Base-by-base conservation (phyloP, 2,888 invertebrate genomes). In the Agriopis aurantiaria region DNA sequence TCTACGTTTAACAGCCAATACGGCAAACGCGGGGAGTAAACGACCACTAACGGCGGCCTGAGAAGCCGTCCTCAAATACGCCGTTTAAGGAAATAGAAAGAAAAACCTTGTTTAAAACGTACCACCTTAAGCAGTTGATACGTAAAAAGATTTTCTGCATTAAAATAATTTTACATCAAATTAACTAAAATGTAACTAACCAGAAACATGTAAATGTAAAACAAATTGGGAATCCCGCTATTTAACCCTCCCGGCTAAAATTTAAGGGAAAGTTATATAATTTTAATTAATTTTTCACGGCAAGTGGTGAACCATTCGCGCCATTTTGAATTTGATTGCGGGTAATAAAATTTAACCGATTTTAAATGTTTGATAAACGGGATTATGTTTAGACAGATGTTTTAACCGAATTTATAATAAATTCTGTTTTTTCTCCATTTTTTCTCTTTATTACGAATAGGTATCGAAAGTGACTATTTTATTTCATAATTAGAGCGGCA, bases 271-370 rank as follows among this genome's bases (percentile, higher is more conserved):
- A 60, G 49, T 69, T 66, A 46, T 55, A 68, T 72, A 71, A 67
- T 71, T 72, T 71, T 72, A 75, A 75, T 71, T 75, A 69, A 73
- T 71, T 71, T 75, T 75, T 68, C 71, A 59, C 68, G 64, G 68
- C 46, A 69, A 71, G 67, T 68, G 70, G 72, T 40, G 45, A 46
- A 51, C 68, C 61, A 60, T 71, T 56, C 23, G 17, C 71, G 74
- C 73, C 72, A 75, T 77, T 74, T 75, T 76, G 74, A 69, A 72
- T 74, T 75, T 72, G 71, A 76, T 73, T 75, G 74, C 67, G 67
- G 71, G 68, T 70, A 64, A 73, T 74, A 56, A 67, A 68, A 62
- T 55, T 41, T 14, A 14, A 51, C 59, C 48, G 49, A 67, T 71
- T 75, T 70, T 69, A 66, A 56, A 65, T 62, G 61, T 68, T 63